A percentile compares a stretch with the other conserved stretches of the same genome.
Evolutionary conservation across 2,797 vertebrate genomes (phyloP).

Genomic region (Pempheris klunzingeri): DNA sequence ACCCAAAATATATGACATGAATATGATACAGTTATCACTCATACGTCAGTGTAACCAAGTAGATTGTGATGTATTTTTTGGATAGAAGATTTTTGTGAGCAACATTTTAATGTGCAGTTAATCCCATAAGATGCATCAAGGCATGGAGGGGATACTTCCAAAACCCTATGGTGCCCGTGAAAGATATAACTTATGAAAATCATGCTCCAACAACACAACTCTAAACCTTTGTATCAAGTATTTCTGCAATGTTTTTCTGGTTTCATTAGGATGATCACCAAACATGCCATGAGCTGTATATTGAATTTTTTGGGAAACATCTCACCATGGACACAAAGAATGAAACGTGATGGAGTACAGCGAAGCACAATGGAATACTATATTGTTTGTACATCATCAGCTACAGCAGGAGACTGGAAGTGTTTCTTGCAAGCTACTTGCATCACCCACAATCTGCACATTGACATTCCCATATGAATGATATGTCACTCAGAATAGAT

Average conservation of each 20-base stretch:
- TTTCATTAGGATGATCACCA: background rate
- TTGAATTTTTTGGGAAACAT: background rate
- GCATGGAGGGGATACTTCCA: no score
- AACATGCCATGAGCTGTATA: background rate
- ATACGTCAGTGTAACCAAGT: conserved; percentile 1
- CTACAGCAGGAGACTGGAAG: conserved; percentile 30
- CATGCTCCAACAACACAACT: background rate
- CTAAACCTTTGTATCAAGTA: background rate
- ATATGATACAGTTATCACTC: background rate
- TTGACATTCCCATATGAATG: conserved; percentile 62
- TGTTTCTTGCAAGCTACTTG: conserved; percentile 78
- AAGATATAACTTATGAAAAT: background rate
- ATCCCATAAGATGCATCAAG: background rate
- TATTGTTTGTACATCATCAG: conserved; percentile 54
- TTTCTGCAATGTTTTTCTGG: background rate
- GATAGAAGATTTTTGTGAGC: conserved; percentile 2
- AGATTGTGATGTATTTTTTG: background rate
- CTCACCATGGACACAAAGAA: conserved; percentile 14
- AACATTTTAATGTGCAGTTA: background rate
- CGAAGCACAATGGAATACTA: conserved; percentile 8
- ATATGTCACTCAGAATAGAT: conserved; percentile 72
- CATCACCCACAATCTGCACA: conserved; percentile 76
- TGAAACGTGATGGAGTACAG: no score
- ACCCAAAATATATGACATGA: background rate
- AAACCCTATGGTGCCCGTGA: background rate